A percentile compares a stretch with the other conserved stretches of the same genome.
Conservation (phyloP, 1,140 invertebrate genomes). For the Periplaneta americana region DNA sequence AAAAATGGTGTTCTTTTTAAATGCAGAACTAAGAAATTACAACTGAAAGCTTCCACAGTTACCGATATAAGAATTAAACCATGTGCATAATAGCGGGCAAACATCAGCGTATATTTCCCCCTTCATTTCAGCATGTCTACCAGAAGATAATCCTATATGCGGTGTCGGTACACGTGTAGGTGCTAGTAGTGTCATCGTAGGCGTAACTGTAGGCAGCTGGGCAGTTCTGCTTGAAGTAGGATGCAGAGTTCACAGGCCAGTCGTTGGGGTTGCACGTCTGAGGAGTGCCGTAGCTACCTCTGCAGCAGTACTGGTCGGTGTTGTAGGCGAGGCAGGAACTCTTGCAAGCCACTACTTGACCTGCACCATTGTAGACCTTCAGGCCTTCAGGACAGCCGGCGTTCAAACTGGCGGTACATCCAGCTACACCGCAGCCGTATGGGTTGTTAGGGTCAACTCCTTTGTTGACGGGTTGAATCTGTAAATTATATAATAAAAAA, state of each 20-base stretch:
- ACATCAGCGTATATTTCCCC: no score
- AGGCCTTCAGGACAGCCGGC: constrained; percentile 35
- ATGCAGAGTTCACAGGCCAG: no score
- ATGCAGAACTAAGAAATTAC: no score
- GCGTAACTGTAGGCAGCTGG: constrained; percentile 30
- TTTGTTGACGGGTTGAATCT: no score
- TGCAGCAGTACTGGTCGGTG: constrained; percentile 41
- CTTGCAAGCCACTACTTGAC: constrained; percentile 39
- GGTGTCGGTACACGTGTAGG: constrained; percentile 23
- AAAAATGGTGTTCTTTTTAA: no score
- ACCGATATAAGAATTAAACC: no score
- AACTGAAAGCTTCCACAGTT: no score
- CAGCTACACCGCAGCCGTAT: constrained; percentile 37
- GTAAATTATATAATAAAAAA: no score
- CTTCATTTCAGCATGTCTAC: no score
- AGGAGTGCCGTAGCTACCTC: constrained; percentile 32
- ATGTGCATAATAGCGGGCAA: no score
- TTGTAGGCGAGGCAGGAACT: constrained; percentile 40
- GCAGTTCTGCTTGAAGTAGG: constrained; percentile 25
- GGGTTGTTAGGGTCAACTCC: no score
- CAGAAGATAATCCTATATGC: neutral
- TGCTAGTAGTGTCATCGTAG: constrained; percentile 26
- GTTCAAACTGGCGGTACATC: constrained; percentile 34
- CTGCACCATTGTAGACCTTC: constrained; percentile 6
- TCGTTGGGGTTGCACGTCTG: constrained; percentile 30